Conservation (phyloP, 2,113 vertebrate genomes). For the Bos taurus region ARS-UCD2.0 NC_037330.1:81817501-81818000, state of each 20-base stretch:
- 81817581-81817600: background rate
- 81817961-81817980: background rate
- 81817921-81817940: background rate
- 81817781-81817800: background rate
- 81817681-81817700: slow-evolving; percentile 2
- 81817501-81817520: background rate
- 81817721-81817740: slow-evolving; percentile 4
- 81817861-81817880: background rate
- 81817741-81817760: background rate
- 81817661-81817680: background rate
- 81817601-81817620: background rate
- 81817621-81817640: background rate
- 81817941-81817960: background rate
- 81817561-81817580: background rate
- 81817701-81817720: slow-evolving; percentile 10
- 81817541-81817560: background rate
- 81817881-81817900: background rate
- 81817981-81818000: background rate
- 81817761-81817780: background rate
- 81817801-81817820: background rate
- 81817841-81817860: background rate
- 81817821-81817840: slow-evolving; percentile 18
- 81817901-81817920: background rate
- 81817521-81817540: background rate
- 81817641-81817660: background rate